Base-by-base conservation (phyloP, 1,140 invertebrate genomes). In the Drosophila kepulauana region DNA sequence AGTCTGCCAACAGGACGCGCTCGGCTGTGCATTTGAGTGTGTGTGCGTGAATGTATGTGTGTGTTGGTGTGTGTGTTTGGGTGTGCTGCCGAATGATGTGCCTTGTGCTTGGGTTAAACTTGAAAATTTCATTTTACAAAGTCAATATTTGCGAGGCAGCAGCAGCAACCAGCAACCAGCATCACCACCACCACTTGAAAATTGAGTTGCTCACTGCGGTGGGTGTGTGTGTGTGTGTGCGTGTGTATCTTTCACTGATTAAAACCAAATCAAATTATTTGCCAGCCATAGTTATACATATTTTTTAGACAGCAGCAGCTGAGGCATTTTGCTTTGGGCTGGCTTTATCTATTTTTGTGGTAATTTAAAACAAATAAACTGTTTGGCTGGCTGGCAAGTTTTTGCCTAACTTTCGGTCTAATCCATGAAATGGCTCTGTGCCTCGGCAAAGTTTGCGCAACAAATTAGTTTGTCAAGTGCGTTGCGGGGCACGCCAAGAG, bases 111-210 rank as follows among this genome's bases (percentile, higher is more conserved):
- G 84, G 84, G 84, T 88, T 87, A 88, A 88, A 88, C 85, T 88
- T 88, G 86, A 91, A 90, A 90, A 91, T 90, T 91, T 90, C 86
- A 90, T 90, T 90, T 90, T 77, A 87, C 82, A 89, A 90, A 90
- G 87, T 90, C 86, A 90, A 90, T 90, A 90, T 90, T 90, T 90
- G 78, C 70, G 66, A 68, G 76, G 59, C 69, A 78, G 67, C 61
- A 49, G 43, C 63, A 66, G 30, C 41, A 45, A 48, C 28, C 58
- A 51, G 59, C 35, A 58, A 43, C 69, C 69, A 62, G 16, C 16
- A 51, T 11, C 25, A 33, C 5, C 52, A 43, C 35, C 46, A 67
- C 28, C 65, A 72, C 77, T 85, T 68, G 58, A 79, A 81, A 82
- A 86, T 79, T 79, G 75, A 86, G 79, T 65, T 33, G 38, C 59